A percentile compares a stretch with the other conserved stretches of the same genome.
Evolutionary conservation across 2,888 invertebrate genomes (phyloP).

Genomic region (Perdita meconis): DNA sequence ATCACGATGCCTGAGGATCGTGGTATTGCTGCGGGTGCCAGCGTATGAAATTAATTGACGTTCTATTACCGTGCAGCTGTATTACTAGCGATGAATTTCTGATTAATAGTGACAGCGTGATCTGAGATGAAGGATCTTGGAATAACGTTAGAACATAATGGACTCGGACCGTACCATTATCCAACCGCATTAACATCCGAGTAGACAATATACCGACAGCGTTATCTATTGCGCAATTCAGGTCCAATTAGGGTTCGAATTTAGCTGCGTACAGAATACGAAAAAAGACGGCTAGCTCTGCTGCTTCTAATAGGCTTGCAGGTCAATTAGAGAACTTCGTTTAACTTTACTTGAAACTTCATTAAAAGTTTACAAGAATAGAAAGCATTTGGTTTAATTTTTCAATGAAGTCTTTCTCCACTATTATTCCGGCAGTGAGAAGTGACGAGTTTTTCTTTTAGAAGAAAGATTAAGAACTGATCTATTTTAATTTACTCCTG

Average conservation of each 20-base stretch:
- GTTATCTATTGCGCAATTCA: constrained; percentile 1
- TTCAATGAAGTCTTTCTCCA: too few species aligned
- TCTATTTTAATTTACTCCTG: background rate
- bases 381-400: background rate
- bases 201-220: constrained; percentile 10
- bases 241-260: constrained; percentile 1
- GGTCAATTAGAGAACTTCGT: background rate
- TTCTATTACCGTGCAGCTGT: constrained; percentile 14
- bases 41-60: constrained; percentile 37
- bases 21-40: background rate
- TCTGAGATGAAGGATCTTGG: constrained; percentile 23
- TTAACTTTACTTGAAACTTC: background rate
- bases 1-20: background rate
- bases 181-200: constrained; percentile 36
- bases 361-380: background rate
- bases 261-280: background rate
- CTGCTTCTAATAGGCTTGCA: background rate
- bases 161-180: constrained; percentile 48
- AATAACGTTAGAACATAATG: constrained; percentile 60
- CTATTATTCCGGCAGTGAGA: too few species aligned
- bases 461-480: too few species aligned
- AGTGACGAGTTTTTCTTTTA: too few species aligned
- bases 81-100: constrained; percentile 43
- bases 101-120: constrained; percentile 41
- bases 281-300: background rate